Evolutionary conservation across 2,113 vertebrate species (phyloP), one percentile per base, ranked within the genome.

Genomic region (Alces alces): DNA sequence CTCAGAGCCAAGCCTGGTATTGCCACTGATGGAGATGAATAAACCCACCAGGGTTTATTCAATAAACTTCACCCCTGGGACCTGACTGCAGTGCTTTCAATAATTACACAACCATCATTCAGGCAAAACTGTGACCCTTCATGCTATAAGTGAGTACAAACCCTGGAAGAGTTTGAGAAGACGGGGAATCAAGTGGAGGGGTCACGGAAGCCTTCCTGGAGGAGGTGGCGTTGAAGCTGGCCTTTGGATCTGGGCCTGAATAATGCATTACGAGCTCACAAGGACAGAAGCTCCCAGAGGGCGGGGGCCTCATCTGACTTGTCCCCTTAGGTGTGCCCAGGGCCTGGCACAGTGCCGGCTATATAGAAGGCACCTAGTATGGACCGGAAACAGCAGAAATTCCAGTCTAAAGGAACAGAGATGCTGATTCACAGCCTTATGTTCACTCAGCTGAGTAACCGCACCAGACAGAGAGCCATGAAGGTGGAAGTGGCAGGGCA

Each of bases 281-380:
- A 47, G 82, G 10, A 50, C 0, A 0, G 9, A 25, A 58, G 36
- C 13, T 73, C 54, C 33, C 30, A 0, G 3, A 25, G 55, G 64
- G 39, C 43, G 25, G 39, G 19, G 83, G 70, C 16, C 57, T 52
- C 14, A 0, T 23, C 54, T 43, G 43, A 6, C 55, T 28, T 25
- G 17, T 3, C 10, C 23, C 33, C 5, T 39, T 33, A 28, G 5
- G 25, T 16, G 19, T 7, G 7, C 17, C 27, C 8, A 17, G 36
- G 36, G 58, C 50, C 33, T 54, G 5, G 21, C 45, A 55, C 7
- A 7, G 39, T 47, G 88, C 78, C 19, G 12, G 66, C 55, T 25
- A 79, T 4, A 21, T 8, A 50, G 54, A 0, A 80, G 57, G 17
- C 30, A 15, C 17, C 12, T 36, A 15, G 6, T 28, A 52, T 5